Base-by-base conservation (phyloP, 64 coral and sea anemone species). In the Montipora foliosa region DNA sequence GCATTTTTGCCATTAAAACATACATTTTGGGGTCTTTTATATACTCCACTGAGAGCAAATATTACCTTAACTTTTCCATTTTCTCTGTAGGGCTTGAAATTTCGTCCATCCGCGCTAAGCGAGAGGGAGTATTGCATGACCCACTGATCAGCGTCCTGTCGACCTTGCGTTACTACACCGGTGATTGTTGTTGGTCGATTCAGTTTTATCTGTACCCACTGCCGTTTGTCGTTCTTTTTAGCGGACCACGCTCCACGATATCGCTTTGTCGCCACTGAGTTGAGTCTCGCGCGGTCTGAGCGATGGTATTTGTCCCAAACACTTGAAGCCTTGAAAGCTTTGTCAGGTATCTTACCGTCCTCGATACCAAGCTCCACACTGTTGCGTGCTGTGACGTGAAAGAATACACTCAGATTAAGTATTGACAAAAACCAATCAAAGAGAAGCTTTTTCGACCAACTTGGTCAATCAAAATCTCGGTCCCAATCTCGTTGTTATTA, bases 201-300 rank as follows among this genome's bases (percentile, higher is more conserved):
- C 13, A 86, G 66, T 71, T n/a, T 86, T 2, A 86, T 44, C 8
- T 86, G 82, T 21, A 86, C 13, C 82, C 82, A 86, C 46, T 86
- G 82, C 8, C 64, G 82, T 16, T 6, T 86, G 62, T 86, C 66
- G 45, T 86, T 86, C 46, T 71, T 86, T 45, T 20, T 86, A 12
- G 82, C 82, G 66, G 82, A 86, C 82, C 82, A 86, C 17, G 15
- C 82, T 45, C 82, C 82, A 50, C 82, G 44, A 59, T 86, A 51
- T 6, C 82, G 62, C 68, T 24, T 86, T 5, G 61, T 86, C 4
- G 82, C 82, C 62, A 86, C 82, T 1, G 17, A 47, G 82, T 86
- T 86, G 46, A 86, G 44, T 12, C 82, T 49, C 6, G 82, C 82
- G 4, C 82, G 44, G 71, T 72, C 12, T 1, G 82, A 62, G 4